These are phyloP conservation scores for Tolmerus cingulatus DNA, from an alignment of 2,888 invertebrate species.

Conservation along the genomic window DNA sequence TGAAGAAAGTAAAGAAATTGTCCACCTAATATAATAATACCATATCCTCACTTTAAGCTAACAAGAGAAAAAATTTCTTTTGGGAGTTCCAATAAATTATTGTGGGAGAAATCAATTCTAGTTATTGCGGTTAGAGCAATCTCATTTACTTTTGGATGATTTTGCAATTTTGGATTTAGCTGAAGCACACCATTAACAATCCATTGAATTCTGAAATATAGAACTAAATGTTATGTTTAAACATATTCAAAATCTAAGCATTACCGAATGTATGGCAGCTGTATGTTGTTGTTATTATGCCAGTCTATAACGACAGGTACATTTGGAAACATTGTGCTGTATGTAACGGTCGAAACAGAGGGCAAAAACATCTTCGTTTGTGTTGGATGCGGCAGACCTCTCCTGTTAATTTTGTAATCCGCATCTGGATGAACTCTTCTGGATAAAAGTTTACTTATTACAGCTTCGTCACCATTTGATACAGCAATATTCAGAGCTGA, in stretches of 20 bases:
- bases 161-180: slow-evolving; percentile 82
- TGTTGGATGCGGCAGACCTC: slow-evolving; percentile 71
- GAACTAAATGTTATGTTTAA: background rate
- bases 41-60: slow-evolving; percentile 71
- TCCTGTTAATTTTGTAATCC: slow-evolving; percentile 91
- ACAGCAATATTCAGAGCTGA: slow-evolving; percentile 82
- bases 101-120: slow-evolving; percentile 90
- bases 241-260: background rate
- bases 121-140: slow-evolving; percentile 91
- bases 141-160: slow-evolving; percentile 71
- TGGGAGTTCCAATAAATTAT: slow-evolving; percentile 82
- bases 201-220: slow-evolving; percentile 74
- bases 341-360: slow-evolving; percentile 73
- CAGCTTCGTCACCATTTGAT: slow-evolving; percentile 74
- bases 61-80: slow-evolving; percentile 82
- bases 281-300: slow-evolving; percentile 79
- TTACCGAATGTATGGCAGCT: slow-evolving; percentile 73
- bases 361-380: slow-evolving; percentile 62
- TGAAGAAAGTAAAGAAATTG: slow-evolving; percentile 26
- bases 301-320: slow-evolving; percentile 90
- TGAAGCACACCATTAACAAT: slow-evolving; percentile 82
- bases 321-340: slow-evolving; percentile 82
- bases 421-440: slow-evolving; percentile 90
- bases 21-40: background rate
- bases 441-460: slow-evolving; percentile 83